A percentile compares a stretch with the other conserved stretches of the same genome.
phyloP scores from a whole-genome alignment of 1,140 invertebrate species.

The Marisa cornuarietis region DNA sequence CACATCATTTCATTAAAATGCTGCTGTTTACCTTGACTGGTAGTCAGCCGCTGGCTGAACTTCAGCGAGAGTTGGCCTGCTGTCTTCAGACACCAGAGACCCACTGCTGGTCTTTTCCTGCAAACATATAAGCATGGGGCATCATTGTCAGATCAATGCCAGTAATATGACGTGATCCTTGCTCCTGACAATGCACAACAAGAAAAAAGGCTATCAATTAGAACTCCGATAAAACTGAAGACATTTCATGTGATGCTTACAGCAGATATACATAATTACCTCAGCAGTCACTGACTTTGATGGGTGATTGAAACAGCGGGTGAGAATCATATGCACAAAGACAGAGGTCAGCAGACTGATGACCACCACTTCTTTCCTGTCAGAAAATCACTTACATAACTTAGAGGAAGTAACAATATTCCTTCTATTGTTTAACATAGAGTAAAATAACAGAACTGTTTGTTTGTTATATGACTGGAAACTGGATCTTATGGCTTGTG shows the following conservation, averaged over 20 bases:
- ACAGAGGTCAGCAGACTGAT: constrained; percentile 76
- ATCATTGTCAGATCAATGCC: too few species aligned
- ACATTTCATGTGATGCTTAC: background rate
- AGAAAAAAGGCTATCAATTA: background rate
- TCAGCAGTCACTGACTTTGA: too few species aligned
- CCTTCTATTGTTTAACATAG: too few species aligned
- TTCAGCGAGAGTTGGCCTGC: background rate
- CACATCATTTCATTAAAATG: background rate
- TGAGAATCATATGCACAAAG: constrained; percentile 72
- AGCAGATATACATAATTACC: too few species aligned
- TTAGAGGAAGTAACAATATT: too few species aligned
- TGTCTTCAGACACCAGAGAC: constrained; percentile 6
- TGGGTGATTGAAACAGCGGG: constrained; percentile 27
- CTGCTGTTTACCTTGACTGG: constrained; percentile 28
- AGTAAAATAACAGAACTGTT: too few species aligned
- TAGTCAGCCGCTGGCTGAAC: constrained; percentile 23
- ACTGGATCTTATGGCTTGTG: too few species aligned
- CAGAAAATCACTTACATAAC: constrained; percentile 38
- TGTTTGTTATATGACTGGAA: too few species aligned
- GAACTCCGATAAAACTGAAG: background rate
- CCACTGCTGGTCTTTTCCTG: constrained; percentile 12
- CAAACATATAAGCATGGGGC: too few species aligned
- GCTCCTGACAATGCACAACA: too few species aligned
- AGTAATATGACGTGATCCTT: too few species aligned
- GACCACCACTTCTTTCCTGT: constrained; percentile 78